Evolutionary conservation across 2,797 vertebrate genomes (phyloP).

Genomic region (Buceros bicornis): DNA sequence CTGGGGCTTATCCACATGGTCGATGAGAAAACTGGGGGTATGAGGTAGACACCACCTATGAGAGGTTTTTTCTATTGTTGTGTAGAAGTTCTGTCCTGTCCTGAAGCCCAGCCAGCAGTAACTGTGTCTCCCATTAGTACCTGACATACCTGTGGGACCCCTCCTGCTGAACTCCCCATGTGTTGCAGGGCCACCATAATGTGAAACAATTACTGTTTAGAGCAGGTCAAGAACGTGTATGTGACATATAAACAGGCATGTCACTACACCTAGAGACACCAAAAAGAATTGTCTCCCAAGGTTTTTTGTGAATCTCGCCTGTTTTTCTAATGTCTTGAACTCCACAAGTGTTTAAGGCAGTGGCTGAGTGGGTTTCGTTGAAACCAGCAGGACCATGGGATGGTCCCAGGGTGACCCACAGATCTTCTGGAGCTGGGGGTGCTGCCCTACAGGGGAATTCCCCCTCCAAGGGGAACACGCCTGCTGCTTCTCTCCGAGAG

Average conservation of each 20-base stretch:
- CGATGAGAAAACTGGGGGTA: background rate
- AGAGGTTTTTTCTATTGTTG: too few relatives aligned
- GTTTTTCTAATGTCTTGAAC: background rate
- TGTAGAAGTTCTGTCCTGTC: background rate
- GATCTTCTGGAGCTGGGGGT: accelerated
- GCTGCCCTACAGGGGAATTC: background rate
- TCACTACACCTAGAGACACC: too few relatives aligned
- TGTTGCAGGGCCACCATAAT: accelerated
- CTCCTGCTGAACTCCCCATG: background rate
- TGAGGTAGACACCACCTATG: background rate
- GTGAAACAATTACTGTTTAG: background rate
- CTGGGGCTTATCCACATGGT: background rate
- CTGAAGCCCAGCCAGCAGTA: background rate
- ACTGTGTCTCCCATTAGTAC: accelerated
- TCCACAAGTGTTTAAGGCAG: background rate
- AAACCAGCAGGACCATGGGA: background rate
- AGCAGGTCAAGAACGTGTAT: accelerated
- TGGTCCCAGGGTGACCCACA: accelerated
- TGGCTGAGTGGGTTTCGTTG: background rate
- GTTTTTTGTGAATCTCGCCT: background rate
- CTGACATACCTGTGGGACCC: background rate
- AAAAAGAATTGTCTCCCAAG: background rate
- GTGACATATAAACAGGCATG: background rate
- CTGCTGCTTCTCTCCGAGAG: accelerated
- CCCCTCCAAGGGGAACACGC: accelerated